Conservation (phyloP, 2,113 vertebrate species). For the Drymodes brunneopygia region DNA sequence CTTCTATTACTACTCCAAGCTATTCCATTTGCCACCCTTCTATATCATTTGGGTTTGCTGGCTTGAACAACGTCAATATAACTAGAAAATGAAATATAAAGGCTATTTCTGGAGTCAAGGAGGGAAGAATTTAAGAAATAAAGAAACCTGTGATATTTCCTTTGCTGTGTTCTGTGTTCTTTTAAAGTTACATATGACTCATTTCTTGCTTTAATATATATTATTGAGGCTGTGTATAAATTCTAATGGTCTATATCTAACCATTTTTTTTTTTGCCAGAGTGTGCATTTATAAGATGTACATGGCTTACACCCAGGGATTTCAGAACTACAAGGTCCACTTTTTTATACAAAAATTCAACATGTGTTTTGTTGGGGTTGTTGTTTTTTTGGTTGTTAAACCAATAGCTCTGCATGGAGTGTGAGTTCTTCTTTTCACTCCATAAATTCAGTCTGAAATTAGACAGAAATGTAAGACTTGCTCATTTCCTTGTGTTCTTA, state of each 20-base stretch:
- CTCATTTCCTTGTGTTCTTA: neutral
- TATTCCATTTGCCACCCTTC: neutral
- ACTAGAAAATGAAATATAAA: neutral
- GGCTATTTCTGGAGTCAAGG: neutral
- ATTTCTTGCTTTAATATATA: neutral
- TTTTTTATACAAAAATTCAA: neutral
- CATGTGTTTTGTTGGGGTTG: neutral
- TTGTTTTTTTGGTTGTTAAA: neutral
- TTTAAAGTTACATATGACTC: neutral
- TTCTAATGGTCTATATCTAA: neutral
- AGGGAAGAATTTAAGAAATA: neutral
- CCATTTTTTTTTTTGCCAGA: neutral
- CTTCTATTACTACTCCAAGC: neutral
- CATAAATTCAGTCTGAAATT: neutral
- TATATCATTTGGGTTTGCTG: neutral
- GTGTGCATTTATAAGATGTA: neutral
- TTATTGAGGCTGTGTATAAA: neutral
- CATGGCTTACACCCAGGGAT: neutral
- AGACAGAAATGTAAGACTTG: neutral
- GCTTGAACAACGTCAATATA: neutral
- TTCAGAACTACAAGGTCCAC: neutral
- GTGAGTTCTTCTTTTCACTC: neutral
- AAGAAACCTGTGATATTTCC: neutral
- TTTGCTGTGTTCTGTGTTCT: neutral
- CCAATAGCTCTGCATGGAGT: neutral